phyloP scores from a whole-genome alignment of 92 coral and sea anemone genomes.

The Paramuricea clavata region DNA sequence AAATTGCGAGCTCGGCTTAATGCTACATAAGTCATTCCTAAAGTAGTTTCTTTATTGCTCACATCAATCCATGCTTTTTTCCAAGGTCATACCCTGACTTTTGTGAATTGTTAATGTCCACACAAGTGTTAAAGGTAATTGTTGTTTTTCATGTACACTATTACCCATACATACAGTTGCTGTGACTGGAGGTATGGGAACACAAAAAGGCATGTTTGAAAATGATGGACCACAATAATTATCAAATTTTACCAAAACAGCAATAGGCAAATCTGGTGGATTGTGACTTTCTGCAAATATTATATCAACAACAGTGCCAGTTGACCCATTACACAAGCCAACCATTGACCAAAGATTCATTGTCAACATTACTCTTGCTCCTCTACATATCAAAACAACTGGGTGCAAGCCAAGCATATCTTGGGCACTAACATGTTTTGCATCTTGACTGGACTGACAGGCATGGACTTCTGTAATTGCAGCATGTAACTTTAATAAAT shows the following conservation, averaged over 20 bases:
- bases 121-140: conserved; percentile 70
- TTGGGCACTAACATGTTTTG: conserved; percentile 61
- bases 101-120: conserved; percentile 59
- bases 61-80: conserved; percentile 71
- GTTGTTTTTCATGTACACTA: conserved; percentile 73
- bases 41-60: conserved; percentile 63
- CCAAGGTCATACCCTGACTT: conserved; percentile 50
- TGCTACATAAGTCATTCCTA: conserved; percentile 72
- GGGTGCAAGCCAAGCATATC: conserved; percentile 71
- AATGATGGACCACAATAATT: conserved; percentile 70
- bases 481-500: conserved; percentile 39
- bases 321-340: conserved; percentile 28
- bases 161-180: neutral
- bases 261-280: conserved; percentile 73
- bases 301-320: conserved; percentile 55
- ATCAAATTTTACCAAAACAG: conserved; percentile 66
- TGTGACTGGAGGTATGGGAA: conserved; percentile 45
- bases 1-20: conserved; percentile 62
- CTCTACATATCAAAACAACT: conserved; percentile 59
- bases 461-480: conserved; percentile 71
- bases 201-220: conserved; percentile 64
- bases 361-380: conserved; percentile 59
- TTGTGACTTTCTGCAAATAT: conserved; percentile 51
- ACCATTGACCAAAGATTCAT: conserved; percentile 65
- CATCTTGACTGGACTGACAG: conserved; percentile 57